Evolutionary conservation across 2,888 invertebrate genomes (phyloP), one percentile per base, ranked within the genome.

Genomic region (Ferrisia virgata): DNA sequence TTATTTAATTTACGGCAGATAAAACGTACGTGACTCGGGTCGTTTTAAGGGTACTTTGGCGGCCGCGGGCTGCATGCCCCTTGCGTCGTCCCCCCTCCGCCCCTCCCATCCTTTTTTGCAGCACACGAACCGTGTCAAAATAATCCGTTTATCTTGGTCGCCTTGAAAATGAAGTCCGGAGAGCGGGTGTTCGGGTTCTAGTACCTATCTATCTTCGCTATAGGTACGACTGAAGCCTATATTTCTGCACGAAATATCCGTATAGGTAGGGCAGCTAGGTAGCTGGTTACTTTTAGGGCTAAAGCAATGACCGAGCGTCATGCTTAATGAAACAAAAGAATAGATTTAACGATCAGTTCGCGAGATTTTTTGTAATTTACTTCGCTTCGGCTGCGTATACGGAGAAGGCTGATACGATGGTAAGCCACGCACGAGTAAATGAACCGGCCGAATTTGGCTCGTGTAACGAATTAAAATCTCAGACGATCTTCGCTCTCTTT

Each of bases 81-180:
- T 11, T 64, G n/a, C n/a, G n/a, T n/a, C n/a, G n/a, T n/a, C n/a
- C n/a, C n/a, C n/a, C n/a, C n/a, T n/a, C n/a, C n/a, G n/a, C n/a
- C n/a, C n/a, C n/a, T n/a, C n/a, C n/a, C n/a, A n/a, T n/a, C n/a
- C n/a, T n/a, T n/a, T n/a, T n/a, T n/a, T 15, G 33, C 33, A 22
- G 33, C 28, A 69, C 31, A 72, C 72, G 33, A 72, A 33, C n/a
- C 72, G 72, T 72, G 72, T 72, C 72, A 72, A 72, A 72, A 72
- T 72, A 72, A 72, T 72, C 72, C 72, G 72, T 72, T 72, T 33
- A 72, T 72, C 72, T n/a, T 72, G 72, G 33, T n/a, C n/a, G n/a
- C 33, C 33, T 36, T 72, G 58, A 28, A 11, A 28, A 64, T 28
- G 64, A 64, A 8, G 64, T 5, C 28, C 64, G 28, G 64, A 40